Evolutionary conservation across 2,113 vertebrate species (phyloP).

Genomic region (Pluvianellus socialis): DNA sequence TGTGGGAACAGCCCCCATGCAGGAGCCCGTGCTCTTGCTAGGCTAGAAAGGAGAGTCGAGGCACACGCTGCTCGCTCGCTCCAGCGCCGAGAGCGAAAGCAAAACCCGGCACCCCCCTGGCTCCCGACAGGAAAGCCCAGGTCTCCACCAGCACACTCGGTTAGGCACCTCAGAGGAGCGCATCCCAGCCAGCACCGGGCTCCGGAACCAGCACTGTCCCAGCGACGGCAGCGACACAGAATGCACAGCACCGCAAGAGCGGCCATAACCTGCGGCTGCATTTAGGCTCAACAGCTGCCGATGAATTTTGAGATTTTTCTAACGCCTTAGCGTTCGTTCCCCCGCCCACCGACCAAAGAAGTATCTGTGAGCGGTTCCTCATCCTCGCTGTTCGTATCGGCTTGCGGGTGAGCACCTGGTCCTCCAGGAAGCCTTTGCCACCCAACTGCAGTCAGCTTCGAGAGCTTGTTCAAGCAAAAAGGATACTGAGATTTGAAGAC

Average conservation of each 20-base stretch:
- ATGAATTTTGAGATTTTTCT: background rate
- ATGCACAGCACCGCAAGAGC: background rate
- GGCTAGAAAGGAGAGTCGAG: background rate
- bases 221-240: background rate
- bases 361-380: background rate
- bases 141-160: accelerated
- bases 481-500: background rate
- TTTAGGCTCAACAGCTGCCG: background rate
- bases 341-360: background rate
- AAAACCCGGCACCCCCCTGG: background rate
- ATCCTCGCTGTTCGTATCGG: background rate
- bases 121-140: background rate
- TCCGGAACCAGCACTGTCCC: background rate
- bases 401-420: background rate
- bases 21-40: background rate
- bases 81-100: background rate
- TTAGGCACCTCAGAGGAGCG: background rate
- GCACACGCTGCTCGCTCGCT: background rate
- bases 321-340: background rate
- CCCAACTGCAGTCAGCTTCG: background rate
- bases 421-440: background rate
- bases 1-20: background rate
- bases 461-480: slow-evolving; percentile 5
- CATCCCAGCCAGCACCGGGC: accelerated
- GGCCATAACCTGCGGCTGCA: background rate